phyloP scores from a whole-genome alignment of 2,113 vertebrate species.

The Heterotilapia buettikoferi region DNA sequence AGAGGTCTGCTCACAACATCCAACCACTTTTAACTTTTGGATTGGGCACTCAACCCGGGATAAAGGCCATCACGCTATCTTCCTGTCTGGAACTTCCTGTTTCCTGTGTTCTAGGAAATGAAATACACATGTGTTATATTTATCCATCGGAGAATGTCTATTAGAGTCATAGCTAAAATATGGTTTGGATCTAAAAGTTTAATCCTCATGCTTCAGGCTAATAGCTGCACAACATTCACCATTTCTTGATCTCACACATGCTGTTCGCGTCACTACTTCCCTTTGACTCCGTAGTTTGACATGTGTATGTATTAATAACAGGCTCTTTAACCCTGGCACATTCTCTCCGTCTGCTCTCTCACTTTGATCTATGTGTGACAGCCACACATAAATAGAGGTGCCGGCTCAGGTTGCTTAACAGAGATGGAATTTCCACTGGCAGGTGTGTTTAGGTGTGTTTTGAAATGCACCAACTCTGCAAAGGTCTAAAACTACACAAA shows the following conservation, averaged over 20 bases:
- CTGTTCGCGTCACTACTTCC: not conserved
- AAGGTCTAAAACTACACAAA: not conserved
- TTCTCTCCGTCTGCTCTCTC: not conserved
- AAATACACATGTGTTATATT: conserved; percentile 24
- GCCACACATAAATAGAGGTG: not conserved
- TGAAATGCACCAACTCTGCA: not conserved
- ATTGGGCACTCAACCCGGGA: not conserved
- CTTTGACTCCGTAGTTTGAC: not conserved
- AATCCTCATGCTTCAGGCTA: not conserved
- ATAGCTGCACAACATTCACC: not conserved
- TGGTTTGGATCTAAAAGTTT: not conserved
- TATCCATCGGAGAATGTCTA: not conserved
- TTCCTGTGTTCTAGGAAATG: conserved; percentile 50
- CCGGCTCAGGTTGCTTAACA: not conserved
- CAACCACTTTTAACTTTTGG: not conserved
- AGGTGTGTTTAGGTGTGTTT: not conserved
- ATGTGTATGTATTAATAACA: not conserved
- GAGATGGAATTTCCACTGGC: not conserved
- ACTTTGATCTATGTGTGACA: not conserved
- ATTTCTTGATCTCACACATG: not conserved
- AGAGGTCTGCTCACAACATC: not conserved
- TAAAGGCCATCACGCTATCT: not conserved
- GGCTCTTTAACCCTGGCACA: not conserved
- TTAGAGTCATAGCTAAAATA: not conserved
- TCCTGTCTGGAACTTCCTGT: conserved; percentile 36